Evolutionary conservation across 2,888 invertebrate genomes (phyloP).

Genomic region (Neoscelio sp.): DNA sequence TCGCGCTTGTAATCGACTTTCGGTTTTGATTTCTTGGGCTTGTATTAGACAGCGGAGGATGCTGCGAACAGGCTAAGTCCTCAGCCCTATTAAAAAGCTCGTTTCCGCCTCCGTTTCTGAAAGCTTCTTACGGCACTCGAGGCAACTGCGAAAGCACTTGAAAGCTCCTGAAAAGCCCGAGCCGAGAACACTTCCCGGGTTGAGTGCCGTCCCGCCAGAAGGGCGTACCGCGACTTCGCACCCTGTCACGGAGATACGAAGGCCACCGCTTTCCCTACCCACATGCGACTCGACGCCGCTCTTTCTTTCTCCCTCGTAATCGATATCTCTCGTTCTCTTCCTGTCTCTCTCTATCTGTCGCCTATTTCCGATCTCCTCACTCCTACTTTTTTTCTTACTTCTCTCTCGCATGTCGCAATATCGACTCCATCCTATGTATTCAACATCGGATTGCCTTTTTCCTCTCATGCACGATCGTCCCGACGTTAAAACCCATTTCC

Average conservation of each 20-base stretch:
- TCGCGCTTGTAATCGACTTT: slow-evolving; percentile 59
- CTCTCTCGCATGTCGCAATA: slow-evolving; percentile 76
- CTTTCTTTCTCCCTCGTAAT: no score
- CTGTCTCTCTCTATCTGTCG: slow-evolving; percentile 17
- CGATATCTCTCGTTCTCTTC: slow-evolving; percentile 19
- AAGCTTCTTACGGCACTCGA: slow-evolving; percentile 83
- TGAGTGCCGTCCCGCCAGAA: slow-evolving; percentile 81
- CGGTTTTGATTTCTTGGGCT: slow-evolving; percentile 68
- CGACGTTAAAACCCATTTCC: slow-evolving; percentile 68
- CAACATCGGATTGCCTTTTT: slow-evolving; percentile 76
- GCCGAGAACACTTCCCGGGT: slow-evolving; percentile 82
- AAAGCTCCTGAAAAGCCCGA: slow-evolving; percentile 83
- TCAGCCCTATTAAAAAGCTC: slow-evolving; percentile 83
- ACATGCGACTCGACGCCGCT: slow-evolving; percentile 8
- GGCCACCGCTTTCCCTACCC: slow-evolving; percentile 39
- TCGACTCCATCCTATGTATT: slow-evolving; percentile 80
- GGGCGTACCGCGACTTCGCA: slow-evolving; percentile 79
- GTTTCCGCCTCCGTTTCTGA: slow-evolving; percentile 83
- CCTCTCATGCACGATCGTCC: slow-evolving; percentile 39
- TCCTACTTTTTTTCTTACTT: slow-evolving; percentile 15
- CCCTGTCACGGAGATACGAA: slow-evolving; percentile 81
- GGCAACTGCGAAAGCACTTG: slow-evolving; percentile 83
- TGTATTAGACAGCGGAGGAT: slow-evolving; percentile 66
- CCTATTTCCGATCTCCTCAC: not conserved
- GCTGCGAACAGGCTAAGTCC: slow-evolving; percentile 75